These are phyloP conservation scores for Aphelenchoides fujianensis DNA, from an alignment of 1,140 invertebrate species.

Conservation along the genomic window DNA sequence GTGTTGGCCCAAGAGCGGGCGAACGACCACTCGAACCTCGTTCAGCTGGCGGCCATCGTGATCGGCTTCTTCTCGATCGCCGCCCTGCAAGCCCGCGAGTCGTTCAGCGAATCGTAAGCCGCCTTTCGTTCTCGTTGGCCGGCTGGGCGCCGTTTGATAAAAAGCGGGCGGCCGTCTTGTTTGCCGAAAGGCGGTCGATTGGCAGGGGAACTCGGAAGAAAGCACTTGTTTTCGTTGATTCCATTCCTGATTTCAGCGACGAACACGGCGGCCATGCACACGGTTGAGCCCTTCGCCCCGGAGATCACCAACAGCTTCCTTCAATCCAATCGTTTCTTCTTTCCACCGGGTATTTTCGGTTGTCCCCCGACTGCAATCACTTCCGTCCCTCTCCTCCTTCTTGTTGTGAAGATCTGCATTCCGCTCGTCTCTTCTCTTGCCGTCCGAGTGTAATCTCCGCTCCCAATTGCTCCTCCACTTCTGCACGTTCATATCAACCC, in stretches of 20 bases:
- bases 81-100: conserved; percentile 42
- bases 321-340: neutral
- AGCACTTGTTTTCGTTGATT: neutral
- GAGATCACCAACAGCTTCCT: neutral
- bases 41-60: conserved; percentile 56
- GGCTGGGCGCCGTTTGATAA: neutral
- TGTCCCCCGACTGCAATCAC: neutral
- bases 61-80: conserved; percentile 53
- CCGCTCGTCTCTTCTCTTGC: neutral
- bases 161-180: neutral
- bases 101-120: conserved; percentile 12
- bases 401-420: neutral
- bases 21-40: conserved; percentile 52
- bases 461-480: too few species aligned
- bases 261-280: neutral
- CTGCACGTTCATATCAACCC: neutral
- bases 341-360: neutral
- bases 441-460: neutral
- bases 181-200: neutral
- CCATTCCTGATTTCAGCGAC: neutral
- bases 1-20: conserved; percentile 51
- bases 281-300: neutral
- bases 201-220: too few species aligned
- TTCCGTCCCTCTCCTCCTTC: neutral
- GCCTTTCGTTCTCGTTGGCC: neutral